phyloP scores from a whole-genome alignment of 2,888 invertebrate genomes.

The Sesia apiformis region DNA sequence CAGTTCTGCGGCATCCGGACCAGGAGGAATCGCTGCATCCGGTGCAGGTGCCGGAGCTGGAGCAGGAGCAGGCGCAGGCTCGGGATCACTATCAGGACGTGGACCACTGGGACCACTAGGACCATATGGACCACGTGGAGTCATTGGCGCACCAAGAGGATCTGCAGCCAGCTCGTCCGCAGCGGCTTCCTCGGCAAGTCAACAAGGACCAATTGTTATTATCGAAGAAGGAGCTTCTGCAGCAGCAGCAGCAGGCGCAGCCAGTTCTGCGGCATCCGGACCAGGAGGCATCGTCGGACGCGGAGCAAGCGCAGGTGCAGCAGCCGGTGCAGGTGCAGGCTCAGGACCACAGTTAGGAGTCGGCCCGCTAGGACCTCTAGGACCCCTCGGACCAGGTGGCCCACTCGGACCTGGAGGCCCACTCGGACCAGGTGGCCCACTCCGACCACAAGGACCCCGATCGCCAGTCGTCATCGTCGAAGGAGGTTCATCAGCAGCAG shows the following conservation, averaged over 20 bases:
- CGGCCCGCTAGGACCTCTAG: not conserved
- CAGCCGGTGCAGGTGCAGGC: conserved; percentile 1
- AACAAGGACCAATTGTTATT: not conserved
- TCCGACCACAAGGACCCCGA: not conserved
- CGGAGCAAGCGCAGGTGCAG: conserved; percentile 1
- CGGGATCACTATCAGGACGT: too few species aligned
- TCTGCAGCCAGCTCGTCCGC: conserved; percentile 3
- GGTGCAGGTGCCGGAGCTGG: not conserved
- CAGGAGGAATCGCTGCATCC: too few species aligned
- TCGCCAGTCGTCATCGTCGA: conserved; percentile 1
- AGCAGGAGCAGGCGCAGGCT: not conserved
- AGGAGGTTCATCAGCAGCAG: not conserved
- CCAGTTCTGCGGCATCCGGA: conserved; percentile 1
- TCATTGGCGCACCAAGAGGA: not conserved
- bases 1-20: conserved; percentile 4
- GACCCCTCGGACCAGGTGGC: conserved; percentile 4
- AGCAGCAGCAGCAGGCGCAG: conserved; percentile 2
- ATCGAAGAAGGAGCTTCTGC: conserved; percentile 1
- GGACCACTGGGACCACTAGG: too few species aligned
- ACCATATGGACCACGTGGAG: not conserved
- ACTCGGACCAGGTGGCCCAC: conserved; percentile 7
- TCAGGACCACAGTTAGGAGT: not conserved
- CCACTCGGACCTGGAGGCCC: conserved; percentile 1
- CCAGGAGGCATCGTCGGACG: not conserved
- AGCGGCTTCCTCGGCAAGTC: conserved; percentile 1